Percentiles rank a stretch among this genome's conserved stretches.
phyloP scores from a whole-genome alignment of 2,113 vertebrate species.

The Paedocypris sp. region DNA sequence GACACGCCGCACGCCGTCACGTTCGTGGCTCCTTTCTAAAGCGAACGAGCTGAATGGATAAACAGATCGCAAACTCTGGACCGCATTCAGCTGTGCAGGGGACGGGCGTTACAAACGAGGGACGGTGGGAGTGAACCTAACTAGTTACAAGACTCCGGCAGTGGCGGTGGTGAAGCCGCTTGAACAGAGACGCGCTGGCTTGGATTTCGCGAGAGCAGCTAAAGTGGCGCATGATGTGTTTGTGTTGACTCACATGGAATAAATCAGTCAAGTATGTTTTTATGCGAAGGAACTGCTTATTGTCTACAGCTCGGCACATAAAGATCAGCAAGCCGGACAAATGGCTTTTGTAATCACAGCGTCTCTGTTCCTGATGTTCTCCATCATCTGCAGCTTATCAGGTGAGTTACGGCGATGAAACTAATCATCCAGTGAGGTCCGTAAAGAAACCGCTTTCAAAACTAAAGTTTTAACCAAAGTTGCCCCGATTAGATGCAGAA shows the following conservation, averaged over 20 bases:
- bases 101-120: not conserved
- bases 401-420: too few species aligned
- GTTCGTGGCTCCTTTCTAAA: not conserved
- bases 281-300: not conserved
- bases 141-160: not conserved
- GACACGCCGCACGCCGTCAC: not conserved
- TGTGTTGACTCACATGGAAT: not conserved
- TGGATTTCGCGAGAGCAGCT: not conserved
- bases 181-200: not conserved
- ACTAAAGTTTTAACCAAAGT: too few species aligned
- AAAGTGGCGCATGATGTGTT: not conserved
- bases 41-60: not conserved
- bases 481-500: too few species aligned
- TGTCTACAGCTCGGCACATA: not conserved
- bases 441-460: too few species aligned
- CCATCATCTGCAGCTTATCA: not conserved
- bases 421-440: too few species aligned
- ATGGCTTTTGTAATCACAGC: constrained; percentile 8
- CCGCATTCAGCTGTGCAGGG: not conserved
- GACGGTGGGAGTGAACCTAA: not conserved
- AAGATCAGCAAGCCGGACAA: not conserved
- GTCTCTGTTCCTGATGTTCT: constrained; percentile 5
- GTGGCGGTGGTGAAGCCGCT: not conserved
- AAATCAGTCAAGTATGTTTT: not conserved
- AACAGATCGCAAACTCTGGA: not conserved